Evolutionary conservation across 1,140 invertebrate genomes (phyloP).

Genomic region (Temnothorax curvispinosus): DNA sequence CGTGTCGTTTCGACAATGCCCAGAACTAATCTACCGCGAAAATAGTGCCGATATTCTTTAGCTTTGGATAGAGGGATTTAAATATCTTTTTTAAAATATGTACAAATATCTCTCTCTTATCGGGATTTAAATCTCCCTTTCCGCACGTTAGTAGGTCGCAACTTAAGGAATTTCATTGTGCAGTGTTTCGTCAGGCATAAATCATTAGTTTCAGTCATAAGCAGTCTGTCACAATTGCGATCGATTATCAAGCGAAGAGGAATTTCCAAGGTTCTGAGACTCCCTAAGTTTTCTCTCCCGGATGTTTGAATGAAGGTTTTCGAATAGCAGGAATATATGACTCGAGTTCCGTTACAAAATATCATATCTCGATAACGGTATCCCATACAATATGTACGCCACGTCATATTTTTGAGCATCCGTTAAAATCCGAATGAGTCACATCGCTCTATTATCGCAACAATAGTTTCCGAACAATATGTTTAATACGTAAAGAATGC

Average conservation of each 20-base stretch:
- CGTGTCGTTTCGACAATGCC: conserved; percentile 8
- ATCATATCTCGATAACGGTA: neutral
- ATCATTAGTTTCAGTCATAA: neutral
- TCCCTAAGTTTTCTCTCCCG: neutral
- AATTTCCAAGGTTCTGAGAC: neutral
- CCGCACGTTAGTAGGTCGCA: no score
- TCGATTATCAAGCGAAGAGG: neutral
- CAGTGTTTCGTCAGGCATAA: neutral
- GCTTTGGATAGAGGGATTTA: neutral
- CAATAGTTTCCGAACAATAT: neutral
- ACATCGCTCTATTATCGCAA: neutral
- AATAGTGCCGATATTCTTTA: neutral
- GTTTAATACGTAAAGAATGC: neutral
- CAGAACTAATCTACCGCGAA: conserved; percentile 8
- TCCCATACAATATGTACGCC: neutral
- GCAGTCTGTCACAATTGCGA: neutral
- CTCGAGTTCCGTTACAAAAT: neutral
- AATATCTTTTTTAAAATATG: neutral
- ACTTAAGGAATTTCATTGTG: neutral
- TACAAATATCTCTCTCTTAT: neutral
- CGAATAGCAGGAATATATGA: neutral
- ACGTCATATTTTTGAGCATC: no score
- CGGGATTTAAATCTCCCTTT: neutral
- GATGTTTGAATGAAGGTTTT: neutral
- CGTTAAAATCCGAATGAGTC: neutral